phyloP scores from a whole-genome alignment of 2,113 vertebrate species.

The Mionectes macconnelli region DNA sequence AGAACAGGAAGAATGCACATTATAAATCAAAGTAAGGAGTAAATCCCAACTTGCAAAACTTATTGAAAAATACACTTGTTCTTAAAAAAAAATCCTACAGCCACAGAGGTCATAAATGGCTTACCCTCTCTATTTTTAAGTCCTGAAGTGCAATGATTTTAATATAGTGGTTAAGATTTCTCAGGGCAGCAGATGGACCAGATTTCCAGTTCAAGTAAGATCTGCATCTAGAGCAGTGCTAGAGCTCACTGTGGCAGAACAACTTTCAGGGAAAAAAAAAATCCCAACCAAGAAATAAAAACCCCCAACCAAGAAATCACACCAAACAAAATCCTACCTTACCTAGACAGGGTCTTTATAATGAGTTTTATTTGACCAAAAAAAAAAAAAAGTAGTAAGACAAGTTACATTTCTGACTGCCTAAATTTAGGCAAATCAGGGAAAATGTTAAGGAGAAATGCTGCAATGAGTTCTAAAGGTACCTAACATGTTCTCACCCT shows the following conservation, averaged over 20 bases:
- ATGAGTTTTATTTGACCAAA: not conserved
- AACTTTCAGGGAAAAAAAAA: not conserved
- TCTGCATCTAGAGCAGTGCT: constrained; percentile 12
- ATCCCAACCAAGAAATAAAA: not conserved
- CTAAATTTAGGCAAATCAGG: not conserved
- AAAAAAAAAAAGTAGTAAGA: not conserved
- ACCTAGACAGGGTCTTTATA: not conserved
- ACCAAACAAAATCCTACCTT: not conserved
- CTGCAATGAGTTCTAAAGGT: not conserved
- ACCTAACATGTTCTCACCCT: not conserved
- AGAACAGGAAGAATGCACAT: not conserved
- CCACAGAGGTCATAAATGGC: not conserved
- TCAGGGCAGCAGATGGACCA: constrained; percentile 21
- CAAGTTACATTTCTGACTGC: not conserved
- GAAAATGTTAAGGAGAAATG: not conserved
- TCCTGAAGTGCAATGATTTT: constrained; percentile 11
- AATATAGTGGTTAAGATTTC: not conserved
- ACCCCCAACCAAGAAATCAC: not conserved
- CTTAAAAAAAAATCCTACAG: not conserved
- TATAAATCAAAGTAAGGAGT: not conserved
- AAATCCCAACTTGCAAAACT: not conserved
- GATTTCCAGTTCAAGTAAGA: not conserved
- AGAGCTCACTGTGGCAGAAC: not conserved
- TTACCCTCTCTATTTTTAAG: constrained; percentile 1
- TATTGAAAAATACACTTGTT: not conserved